phyloP scores from a whole-genome alignment of 1,140 invertebrate genomes.

The Bombus soroeensis region DNA sequence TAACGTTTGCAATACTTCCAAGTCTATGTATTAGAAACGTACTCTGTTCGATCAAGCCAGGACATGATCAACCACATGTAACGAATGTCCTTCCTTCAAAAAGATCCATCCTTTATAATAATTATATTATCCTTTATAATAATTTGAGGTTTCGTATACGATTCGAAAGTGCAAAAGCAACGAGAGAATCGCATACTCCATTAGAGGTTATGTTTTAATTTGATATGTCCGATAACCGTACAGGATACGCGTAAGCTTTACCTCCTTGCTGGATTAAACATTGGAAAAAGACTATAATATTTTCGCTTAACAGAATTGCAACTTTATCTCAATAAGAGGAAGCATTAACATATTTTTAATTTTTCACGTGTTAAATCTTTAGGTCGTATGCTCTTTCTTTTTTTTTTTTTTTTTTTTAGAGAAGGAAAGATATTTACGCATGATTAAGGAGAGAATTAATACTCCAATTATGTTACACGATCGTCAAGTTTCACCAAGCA shows the following conservation, averaged over 20 bases:
- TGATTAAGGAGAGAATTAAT: background rate
- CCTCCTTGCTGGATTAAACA: too few relatives aligned
- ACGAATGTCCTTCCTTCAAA: too few relatives aligned
- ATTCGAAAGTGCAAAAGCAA: too few relatives aligned
- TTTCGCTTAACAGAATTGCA: background rate
- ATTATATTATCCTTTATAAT: too few relatives aligned
- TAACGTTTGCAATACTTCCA: conserved; percentile 42
- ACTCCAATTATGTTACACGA: too few relatives aligned
- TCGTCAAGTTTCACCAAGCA: too few relatives aligned
- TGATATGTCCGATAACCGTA: background rate
- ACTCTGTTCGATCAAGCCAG: background rate
- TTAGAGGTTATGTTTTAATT: conserved; percentile 16
- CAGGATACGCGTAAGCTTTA: background rate
- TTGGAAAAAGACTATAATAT: background rate
- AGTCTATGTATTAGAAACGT: conserved; percentile 46
- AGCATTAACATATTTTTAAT: background rate
- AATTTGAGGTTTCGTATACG: background rate
- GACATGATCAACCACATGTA: background rate
- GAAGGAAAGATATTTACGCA: background rate
- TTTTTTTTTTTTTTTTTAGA: too few relatives aligned
- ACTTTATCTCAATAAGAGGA: background rate
- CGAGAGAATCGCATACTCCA: background rate
- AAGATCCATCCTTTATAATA: background rate
- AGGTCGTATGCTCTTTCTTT: background rate
- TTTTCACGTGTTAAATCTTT: background rate